phyloP scores from a whole-genome alignment of 2,797 vertebrate genomes.

The Helarctos malayanus region DNA sequence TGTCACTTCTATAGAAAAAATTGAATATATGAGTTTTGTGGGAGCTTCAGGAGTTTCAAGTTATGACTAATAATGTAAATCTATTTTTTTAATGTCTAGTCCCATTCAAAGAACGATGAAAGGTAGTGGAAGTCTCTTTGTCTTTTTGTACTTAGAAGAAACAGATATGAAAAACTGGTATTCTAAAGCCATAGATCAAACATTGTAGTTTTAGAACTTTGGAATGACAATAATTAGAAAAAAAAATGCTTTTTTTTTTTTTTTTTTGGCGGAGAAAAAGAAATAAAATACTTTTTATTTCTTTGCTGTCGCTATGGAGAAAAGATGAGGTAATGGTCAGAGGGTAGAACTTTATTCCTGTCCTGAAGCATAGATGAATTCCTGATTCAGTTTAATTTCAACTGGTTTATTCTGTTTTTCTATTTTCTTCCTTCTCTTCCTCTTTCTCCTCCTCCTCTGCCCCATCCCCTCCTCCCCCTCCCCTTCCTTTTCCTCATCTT shows the following conservation, averaged over 20 bases:
- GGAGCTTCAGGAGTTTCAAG: constrained; percentile 68
- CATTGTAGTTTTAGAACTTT: constrained; percentile 86
- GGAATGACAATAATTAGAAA: constrained; percentile 88
- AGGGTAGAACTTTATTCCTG: constrained; percentile 80
- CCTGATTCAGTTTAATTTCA: constrained; percentile 80
- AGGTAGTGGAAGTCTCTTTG: constrained; percentile 72
- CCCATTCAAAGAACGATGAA: constrained; percentile 74
- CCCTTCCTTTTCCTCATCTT: background rate
- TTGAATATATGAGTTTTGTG: constrained; percentile 49
- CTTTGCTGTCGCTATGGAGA: constrained; percentile 88
- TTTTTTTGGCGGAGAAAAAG: constrained; percentile 83
- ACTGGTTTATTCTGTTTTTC: constrained; percentile 74
- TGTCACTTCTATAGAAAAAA: constrained; percentile 72
- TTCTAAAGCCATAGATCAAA: constrained; percentile 83
- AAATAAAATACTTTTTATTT: constrained; percentile 84
- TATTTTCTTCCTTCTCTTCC: background rate
- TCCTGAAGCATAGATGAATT: constrained; percentile 87
- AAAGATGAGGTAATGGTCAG: constrained; percentile 83
- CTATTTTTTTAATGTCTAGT: constrained; percentile 76
- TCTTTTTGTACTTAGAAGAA: constrained; percentile 78
- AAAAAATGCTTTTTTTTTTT: constrained; percentile 69
- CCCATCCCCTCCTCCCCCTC: accelerated
- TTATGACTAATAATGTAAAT: constrained; percentile 74
- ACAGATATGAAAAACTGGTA: constrained; percentile 81
- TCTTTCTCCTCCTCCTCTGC: too few species aligned